phyloP scores from a whole-genome alignment of 2,888 invertebrate species.

The Spilosoma lubricipeda region DNA sequence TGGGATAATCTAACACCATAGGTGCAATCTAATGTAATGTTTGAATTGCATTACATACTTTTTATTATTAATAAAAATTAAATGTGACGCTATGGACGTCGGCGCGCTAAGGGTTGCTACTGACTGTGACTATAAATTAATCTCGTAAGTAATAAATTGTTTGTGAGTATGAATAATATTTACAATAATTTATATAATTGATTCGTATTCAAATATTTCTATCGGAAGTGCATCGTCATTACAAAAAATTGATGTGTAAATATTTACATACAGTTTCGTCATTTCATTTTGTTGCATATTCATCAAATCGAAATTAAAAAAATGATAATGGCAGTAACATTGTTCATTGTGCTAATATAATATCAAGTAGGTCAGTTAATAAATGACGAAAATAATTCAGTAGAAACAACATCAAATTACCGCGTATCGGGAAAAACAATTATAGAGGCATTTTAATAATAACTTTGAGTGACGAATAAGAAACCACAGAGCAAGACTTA shows the following conservation, averaged over 20 bases:
- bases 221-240: conserved; percentile 62
- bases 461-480: conserved; percentile 49
- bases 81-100: background rate
- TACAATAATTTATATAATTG: conserved; percentile 28
- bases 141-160: conserved; percentile 19
- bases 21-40: background rate
- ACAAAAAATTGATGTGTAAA: conserved; percentile 55
- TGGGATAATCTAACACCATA: conserved; percentile 32
- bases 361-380: conserved; percentile 56
- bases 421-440: conserved; percentile 52
- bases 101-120: conserved; percentile 14
- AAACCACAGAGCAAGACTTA: conserved; percentile 50
- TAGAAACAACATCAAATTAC: conserved; percentile 52
- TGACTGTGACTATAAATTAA: conserved; percentile 31
- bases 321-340: conserved; percentile 40
- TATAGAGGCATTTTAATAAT: conserved; percentile 47
- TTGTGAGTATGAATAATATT: conserved; percentile 26
- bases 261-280: conserved; percentile 40
- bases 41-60: conserved; percentile 14
- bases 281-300: conserved; percentile 35
- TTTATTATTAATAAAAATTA: background rate
- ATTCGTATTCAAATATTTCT: conserved; percentile 30
- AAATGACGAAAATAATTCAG: conserved; percentile 51
- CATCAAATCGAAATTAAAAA: conserved; percentile 33
- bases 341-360: conserved; percentile 44